A percentile compares a stretch with the other conserved stretches of the same genome.
Conservation (phyloP, 2,888 invertebrate genomes). For the Perdita meconis region DNA sequence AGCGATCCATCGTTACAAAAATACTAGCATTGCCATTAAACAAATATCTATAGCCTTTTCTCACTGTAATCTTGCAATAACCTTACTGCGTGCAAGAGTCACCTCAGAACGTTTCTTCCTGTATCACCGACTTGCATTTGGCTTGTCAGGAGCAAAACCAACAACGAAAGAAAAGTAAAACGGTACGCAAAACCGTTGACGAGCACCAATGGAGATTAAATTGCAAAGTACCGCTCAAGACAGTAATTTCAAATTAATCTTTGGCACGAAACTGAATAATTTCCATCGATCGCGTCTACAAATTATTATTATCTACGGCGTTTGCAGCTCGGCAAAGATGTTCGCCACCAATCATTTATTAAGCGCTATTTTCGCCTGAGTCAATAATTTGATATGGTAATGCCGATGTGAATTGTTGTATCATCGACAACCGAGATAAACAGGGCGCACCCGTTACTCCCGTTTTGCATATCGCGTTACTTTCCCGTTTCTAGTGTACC, state of each 20-base stretch:
- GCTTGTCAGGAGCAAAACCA: no score
- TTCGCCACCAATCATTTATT: conserved; percentile 9
- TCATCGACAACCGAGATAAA: conserved; percentile 14
- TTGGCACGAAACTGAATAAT: background rate
- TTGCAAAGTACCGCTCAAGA: background rate
- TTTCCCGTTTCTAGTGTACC: conserved; percentile 10
- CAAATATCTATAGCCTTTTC: no score
- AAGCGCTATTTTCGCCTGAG: background rate
- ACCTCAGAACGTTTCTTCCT: no score
- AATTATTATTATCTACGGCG: background rate
- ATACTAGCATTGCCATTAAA: no score
- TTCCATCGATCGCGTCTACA: background rate
- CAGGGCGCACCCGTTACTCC: conserved; percentile 14
- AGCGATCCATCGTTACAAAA: no score
- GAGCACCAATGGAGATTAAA: no score
- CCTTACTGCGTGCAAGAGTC: no score
- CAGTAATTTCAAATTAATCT: background rate
- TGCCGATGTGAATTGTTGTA: conserved; percentile 14
- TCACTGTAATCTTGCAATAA: no score
- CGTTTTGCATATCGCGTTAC: conserved; percentile 23
- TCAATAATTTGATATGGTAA: conserved; percentile 29
- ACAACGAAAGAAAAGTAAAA: no score
- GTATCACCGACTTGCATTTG: no score
- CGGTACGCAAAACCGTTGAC: no score
- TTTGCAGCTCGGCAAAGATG: background rate